These are phyloP conservation scores for Epizoanthus scotinus DNA, from an alignment of 92 coral and sea anemone genomes.

Conservation along the genomic window DNA sequence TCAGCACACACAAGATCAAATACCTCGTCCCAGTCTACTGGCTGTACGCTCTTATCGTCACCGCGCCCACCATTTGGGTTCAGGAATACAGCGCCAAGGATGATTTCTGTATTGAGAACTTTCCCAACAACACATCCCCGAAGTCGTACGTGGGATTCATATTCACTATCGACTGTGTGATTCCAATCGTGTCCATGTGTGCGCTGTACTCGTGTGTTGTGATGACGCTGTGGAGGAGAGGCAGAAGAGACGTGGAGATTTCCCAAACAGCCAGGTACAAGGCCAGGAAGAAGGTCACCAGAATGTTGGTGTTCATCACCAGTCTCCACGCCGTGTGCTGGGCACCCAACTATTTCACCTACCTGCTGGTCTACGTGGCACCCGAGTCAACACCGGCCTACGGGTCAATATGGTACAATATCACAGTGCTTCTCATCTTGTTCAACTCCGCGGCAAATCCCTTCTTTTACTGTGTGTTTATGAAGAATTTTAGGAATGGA, in stretches of 20 bases:
- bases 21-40: conserved; percentile 28
- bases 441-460: conserved; percentile 61
- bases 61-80: conserved; percentile 22
- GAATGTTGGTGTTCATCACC: conserved; percentile 53
- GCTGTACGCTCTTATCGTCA: conserved; percentile 41
- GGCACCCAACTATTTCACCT: conserved; percentile 54
- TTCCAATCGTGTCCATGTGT: conserved; percentile 52
- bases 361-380: conserved; percentile 27
- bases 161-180: conserved; percentile 39
- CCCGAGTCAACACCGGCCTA: conserved; percentile 24
- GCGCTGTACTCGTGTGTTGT: conserved; percentile 58
- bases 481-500: conserved; percentile 50
- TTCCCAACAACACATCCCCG: conserved; percentile 27
- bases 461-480: conserved; percentile 57
- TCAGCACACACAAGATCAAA: conserved; percentile 50
- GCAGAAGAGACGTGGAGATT: conserved; percentile 22
- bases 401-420: conserved; percentile 38
- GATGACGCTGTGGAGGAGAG: conserved; percentile 49
- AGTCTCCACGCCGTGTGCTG: conserved; percentile 54
- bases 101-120: conserved; percentile 34
- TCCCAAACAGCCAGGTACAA: conserved; percentile 54
- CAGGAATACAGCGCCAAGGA: conserved; percentile 29
- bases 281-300: conserved; percentile 73
- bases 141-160: conserved; percentile 43
- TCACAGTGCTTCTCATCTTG: conserved; percentile 41